Conservation (phyloP, 1,140 invertebrate species). For the Proctacanthus coquilletti region DNA sequence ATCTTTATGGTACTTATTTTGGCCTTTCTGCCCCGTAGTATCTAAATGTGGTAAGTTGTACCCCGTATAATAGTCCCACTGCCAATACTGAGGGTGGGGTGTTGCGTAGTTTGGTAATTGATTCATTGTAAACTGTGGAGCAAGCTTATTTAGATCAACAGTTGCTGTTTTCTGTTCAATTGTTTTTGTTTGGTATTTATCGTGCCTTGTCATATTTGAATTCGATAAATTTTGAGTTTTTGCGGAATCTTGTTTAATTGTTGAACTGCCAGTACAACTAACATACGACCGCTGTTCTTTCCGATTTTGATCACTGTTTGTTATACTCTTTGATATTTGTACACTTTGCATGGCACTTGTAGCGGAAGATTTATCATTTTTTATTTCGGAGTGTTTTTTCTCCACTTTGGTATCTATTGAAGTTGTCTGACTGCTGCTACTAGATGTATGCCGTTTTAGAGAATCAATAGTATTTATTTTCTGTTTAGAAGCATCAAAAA, state of each 20-base stretch:
- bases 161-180: constrained; percentile 20
- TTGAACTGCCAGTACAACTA: too few species aligned
- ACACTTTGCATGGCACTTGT: too few species aligned
- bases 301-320: not conserved
- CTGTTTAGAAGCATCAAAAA: too few species aligned
- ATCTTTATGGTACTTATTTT: constrained; percentile 28
- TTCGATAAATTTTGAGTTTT: constrained; percentile 1
- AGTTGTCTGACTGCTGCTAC: too few species aligned
- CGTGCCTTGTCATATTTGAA: not conserved
- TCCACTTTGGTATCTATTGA: too few species aligned
- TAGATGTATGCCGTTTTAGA: too few species aligned
- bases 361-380: too few species aligned
- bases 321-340: too few species aligned
- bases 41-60: constrained; percentile 39
- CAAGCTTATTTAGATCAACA: constrained; percentile 32
- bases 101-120: constrained; percentile 41
- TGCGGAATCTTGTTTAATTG: not conserved
- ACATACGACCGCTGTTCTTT: not conserved
- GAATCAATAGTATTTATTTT: too few species aligned
- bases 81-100: constrained; percentile 42
- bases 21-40: constrained; percentile 17
- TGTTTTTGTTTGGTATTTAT: not conserved
- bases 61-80: constrained; percentile 41
- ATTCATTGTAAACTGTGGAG: constrained; percentile 40
- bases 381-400: too few species aligned